These are phyloP conservation scores for Echiichthys vipera DNA, from an alignment of 2,797 vertebrate genomes.

Conservation along the genomic window DNA sequence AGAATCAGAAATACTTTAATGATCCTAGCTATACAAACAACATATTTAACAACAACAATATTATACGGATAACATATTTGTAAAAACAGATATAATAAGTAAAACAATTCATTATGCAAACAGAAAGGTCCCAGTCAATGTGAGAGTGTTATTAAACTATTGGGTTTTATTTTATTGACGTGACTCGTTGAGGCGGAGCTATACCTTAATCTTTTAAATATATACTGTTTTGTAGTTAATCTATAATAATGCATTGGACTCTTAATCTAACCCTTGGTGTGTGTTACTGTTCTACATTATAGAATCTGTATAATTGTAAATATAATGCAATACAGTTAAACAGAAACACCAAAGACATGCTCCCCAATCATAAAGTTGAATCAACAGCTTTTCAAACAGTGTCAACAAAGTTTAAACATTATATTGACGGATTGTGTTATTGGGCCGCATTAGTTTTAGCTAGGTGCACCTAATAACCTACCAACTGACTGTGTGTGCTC, in stretches of 20 bases:
- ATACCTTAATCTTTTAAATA: too few species aligned
- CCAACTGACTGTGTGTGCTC: not conserved
- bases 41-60: too few species aligned
- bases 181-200: not conserved
- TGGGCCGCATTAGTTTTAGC: not conserved
- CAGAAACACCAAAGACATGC: not conserved
- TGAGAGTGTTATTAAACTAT: not conserved
- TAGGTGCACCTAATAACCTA: not conserved
- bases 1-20: too few species aligned
- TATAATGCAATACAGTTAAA: not conserved
- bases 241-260: not conserved
- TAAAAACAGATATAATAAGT: too few species aligned
- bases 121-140: not conserved
- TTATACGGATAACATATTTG: too few species aligned
- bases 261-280: too few species aligned
- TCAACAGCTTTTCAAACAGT: not conserved
- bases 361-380: slow-evolving; percentile 2
- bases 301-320: not conserved
- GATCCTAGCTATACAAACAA: too few species aligned
- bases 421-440: not conserved
- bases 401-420: not conserved
- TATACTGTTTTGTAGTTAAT: not conserved
- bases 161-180: not conserved
- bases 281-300: not conserved
- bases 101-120: not conserved